Conservation (phyloP, 2,888 invertebrate genomes). For the Carpatolechia fugitivella region DNA sequence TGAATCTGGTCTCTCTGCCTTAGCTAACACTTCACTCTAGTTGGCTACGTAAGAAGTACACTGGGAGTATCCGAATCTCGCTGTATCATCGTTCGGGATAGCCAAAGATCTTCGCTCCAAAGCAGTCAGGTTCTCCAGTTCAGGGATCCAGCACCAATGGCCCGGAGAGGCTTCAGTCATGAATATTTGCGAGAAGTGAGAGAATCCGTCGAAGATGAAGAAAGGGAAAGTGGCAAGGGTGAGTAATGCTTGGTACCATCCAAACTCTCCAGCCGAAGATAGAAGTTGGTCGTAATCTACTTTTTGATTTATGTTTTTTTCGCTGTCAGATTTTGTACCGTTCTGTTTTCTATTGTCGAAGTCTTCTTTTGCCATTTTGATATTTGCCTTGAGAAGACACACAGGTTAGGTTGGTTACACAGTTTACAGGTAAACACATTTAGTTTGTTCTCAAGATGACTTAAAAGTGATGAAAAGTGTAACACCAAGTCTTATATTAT, state of each 20-base stretch:
- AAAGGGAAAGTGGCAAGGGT: conserved; percentile 50
- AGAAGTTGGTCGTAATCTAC: conserved; percentile 51
- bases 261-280: conserved; percentile 53
- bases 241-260: conserved; percentile 49
- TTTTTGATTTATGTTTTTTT: conserved; percentile 5
- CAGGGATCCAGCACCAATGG: conserved; percentile 60
- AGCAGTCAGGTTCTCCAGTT: conserved; percentile 46
- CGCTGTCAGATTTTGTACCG: not conserved
- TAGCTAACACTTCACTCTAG: conserved; percentile 46
- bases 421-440: not conserved
- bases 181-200: conserved; percentile 54
- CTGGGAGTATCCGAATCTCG: conserved; percentile 50
- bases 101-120: conserved; percentile 45
- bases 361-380: too few relatives aligned
- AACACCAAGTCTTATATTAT: too few relatives aligned
- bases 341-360: too few relatives aligned
- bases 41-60: conserved; percentile 50
- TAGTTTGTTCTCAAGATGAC: not conserved
- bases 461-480: not conserved
- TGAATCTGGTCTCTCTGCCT: conserved; percentile 33
- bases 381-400: too few relatives aligned
- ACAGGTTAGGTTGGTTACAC: too few relatives aligned
- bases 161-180: conserved; percentile 53
- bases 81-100: conserved; percentile 40
- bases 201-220: conserved; percentile 48